Evolutionary conservation across 2,888 invertebrate species (phyloP), one percentile per base, ranked within the genome.

Genomic region (Latrodectus elegans): DNA sequence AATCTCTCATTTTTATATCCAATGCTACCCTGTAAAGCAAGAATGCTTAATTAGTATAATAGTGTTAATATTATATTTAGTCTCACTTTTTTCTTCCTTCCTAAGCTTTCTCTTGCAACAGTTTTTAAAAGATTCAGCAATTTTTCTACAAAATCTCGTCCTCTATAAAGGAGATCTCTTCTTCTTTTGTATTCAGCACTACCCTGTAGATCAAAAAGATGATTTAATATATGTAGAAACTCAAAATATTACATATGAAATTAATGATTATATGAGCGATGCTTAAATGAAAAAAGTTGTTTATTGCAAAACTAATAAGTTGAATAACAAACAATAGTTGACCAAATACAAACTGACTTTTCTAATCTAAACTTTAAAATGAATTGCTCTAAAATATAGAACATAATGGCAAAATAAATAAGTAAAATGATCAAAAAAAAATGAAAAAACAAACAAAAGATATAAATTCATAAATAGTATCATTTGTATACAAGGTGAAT

Each of bases 131-230:
- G 93, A 90, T 95, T 95, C 0, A 98, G 97, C 17, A 99, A 93
- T 91, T 96, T 96, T 91, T 97, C 97, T 78, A 99, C 96, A 92
- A 99, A 98, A 74, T 95, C 94, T 91, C 97, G 96, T 91, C 99
- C 98, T 15, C 96, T 94, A 0, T 95, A 94, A 49, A 99, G 94
- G 92, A 96, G 95, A 0, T 95, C 94, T 52, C 96, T 94, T 68
- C 96, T 94, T 90, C 90, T 92, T 89, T 92, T 92, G 79, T 91
- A 92, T 77, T 92, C 92, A n/a, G 84, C 74, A 53, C 91, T 80
- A 51, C 89, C 89, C 90, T 90, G 55, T 38, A 83, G 81, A 64
- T 4, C 78, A 75, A 67, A 52, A 22, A 52, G 8, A 52, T 49
- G 8, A 9, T 53, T 68, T 22, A 68, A 17, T 22, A 10, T 38